Conservation (phyloP, 2,113 vertebrate genomes). For the Acanthisitta chloris region DNA sequence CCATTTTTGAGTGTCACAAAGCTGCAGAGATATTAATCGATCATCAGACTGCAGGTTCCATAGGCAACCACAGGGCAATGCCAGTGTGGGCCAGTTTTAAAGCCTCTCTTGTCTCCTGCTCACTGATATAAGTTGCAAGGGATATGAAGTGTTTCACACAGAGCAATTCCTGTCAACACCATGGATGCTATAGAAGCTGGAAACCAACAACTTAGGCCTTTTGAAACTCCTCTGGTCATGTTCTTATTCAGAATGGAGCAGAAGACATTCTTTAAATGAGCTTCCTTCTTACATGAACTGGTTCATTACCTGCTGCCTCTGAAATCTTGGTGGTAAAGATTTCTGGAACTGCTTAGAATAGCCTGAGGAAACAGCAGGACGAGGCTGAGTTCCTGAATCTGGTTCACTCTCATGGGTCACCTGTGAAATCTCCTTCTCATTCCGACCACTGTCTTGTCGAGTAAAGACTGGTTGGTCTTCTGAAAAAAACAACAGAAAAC, state of each 20-base stretch:
- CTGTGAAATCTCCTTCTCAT: slow-evolving; percentile 73
- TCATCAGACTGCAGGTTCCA: not conserved
- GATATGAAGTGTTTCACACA: not conserved
- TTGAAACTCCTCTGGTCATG: not conserved
- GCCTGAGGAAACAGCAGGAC: slow-evolving; percentile 88
- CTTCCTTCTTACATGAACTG: not conserved
- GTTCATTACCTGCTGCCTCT: slow-evolving; percentile 89
- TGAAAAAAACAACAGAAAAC: not conserved
- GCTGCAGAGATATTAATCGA: not conserved
- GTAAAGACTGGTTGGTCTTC: slow-evolving; percentile 65
- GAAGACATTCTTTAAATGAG: not conserved
- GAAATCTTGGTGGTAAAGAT: slow-evolving; percentile 94
- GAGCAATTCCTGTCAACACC: not conserved
- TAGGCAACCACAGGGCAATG: not conserved
- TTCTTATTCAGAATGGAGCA: not conserved
- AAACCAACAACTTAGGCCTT: not conserved
- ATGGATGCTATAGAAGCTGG: not conserved
- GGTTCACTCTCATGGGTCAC: slow-evolving; percentile 80
- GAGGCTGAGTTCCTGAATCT: slow-evolving; percentile 85
- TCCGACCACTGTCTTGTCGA: slow-evolving; percentile 73
- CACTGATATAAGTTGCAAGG: not conserved
- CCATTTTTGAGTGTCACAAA: not conserved
- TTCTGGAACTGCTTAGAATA: slow-evolving; percentile 99
- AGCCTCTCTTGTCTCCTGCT: not conserved
- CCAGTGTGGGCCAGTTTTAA: not conserved